These are phyloP conservation scores for Zele albiditarsus DNA, from an alignment of 2,888 invertebrate genomes.

Conservation along the genomic window DNA sequence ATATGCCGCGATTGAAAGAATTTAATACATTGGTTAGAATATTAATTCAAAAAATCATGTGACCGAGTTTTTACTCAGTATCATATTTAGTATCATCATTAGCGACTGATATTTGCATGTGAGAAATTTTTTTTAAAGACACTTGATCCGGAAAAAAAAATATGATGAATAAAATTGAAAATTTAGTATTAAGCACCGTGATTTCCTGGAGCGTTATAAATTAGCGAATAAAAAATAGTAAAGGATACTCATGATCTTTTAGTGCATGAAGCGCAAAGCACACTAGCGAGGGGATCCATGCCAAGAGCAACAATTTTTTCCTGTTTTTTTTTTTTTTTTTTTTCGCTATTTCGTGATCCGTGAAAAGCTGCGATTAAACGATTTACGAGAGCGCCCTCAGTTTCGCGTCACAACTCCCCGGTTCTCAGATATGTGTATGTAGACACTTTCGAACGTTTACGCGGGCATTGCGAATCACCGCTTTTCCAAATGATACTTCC, in stretches of 20 bases:
- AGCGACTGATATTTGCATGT: background rate
- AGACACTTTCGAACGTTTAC: slow-evolving; percentile 47
- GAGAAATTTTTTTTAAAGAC: background rate
- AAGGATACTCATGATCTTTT: background rate
- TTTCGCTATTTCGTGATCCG: slow-evolving; percentile 64
- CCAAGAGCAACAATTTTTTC: background rate
- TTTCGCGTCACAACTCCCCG: slow-evolving; percentile 34
- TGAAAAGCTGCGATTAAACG: slow-evolving; percentile 67
- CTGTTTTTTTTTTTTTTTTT: slow-evolving; percentile 52
- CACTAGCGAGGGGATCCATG: background rate
- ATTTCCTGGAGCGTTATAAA: background rate
- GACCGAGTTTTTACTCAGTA: background rate
- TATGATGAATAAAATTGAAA: background rate
- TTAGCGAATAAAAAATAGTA: background rate
- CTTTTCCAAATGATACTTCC: slow-evolving; percentile 26
- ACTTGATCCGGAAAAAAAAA: background rate
- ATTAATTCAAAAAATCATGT: background rate
- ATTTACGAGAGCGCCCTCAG: slow-evolving; percentile 58
- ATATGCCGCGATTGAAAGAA: too few species aligned
- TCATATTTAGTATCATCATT: background rate
- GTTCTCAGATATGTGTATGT: background rate
- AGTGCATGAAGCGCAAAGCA: background rate
- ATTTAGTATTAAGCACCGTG: background rate
- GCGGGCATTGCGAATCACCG: slow-evolving; percentile 39
- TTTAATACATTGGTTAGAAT: background rate